Evolutionary conservation across 2,888 invertebrate species (phyloP).

Genomic region (Sesamia inferens): DNA sequence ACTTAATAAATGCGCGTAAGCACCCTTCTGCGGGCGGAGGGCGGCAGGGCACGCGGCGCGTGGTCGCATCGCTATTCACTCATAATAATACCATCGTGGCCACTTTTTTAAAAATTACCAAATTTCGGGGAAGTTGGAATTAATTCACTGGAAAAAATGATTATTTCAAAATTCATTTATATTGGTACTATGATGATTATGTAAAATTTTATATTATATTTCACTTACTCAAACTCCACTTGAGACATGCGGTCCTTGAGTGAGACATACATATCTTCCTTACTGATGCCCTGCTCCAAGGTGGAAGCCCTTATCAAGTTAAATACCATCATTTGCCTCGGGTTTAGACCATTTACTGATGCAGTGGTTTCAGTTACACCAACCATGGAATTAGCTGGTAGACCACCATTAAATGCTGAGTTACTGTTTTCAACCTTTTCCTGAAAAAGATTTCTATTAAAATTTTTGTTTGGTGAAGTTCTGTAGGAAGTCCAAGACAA

Average conservation of each 20-base stretch:
- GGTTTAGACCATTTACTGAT: conserved; percentile 85
- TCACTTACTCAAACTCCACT: conserved; percentile 87
- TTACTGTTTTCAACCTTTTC: conserved; percentile 77
- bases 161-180: too few species aligned
- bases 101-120: too few species aligned
- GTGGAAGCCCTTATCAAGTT: conserved; percentile 84
- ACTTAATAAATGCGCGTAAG: too few species aligned
- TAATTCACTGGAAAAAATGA: too few species aligned
- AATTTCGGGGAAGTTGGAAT: too few species aligned
- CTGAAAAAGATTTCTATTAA: conserved; percentile 66
- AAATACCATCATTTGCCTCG: conserved; percentile 87
- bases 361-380: conserved; percentile 75
- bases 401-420: conserved; percentile 72
- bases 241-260: conserved; percentile 85
- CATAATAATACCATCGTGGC: too few species aligned
- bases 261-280: conserved; percentile 84
- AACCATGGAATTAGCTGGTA: conserved; percentile 86
- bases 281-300: conserved; percentile 86
- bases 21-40: too few species aligned
- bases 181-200: too few species aligned
- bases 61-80: too few species aligned
- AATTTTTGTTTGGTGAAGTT: neutral
- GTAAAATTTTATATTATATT: too few species aligned
- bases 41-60: too few species aligned
- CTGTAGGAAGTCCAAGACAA: neutral